Base-by-base conservation (phyloP, 2,113 vertebrate genomes). In the Dryoscopus gambensis region DNA sequence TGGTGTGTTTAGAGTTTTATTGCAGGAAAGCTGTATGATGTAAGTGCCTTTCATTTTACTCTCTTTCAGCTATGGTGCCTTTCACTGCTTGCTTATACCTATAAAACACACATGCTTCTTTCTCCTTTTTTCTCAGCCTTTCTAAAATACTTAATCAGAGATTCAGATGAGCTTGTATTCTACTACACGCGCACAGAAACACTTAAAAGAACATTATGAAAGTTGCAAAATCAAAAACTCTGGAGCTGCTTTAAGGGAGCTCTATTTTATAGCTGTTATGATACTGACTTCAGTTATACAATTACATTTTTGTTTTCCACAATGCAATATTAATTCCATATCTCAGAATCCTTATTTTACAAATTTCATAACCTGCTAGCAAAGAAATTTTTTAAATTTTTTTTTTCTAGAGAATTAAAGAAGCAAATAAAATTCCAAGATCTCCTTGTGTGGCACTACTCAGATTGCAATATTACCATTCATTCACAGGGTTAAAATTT, bases 11-110 rank as follows among this genome's bases (percentile, higher is more conserved):
- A 17, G 78, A 57, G 55, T 74, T 94, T 96, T 90, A 75, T 69
- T 90, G 83, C 92, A 90, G 71, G 76, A 84, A 81, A 92, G 75
- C 35, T 93, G 44, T 27, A 60, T 93, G 75, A 83, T 86, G 55
- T 63, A 95, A 95, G 47, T 64, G 79, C 76, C 46, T 86, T 88
- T 88, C 35, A 77, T 79, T 93, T 93, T 44, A 50, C 24, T 74
- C 39, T 47, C 22, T 67, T 74, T 97, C 78, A 83, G 59, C 44
- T 71, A 15, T 31, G 33, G 18, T 75, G 37, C 37, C 42, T 76
- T 71, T 64, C 18, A 15, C 27, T 77, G 35, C 23, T 78, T 91
- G 74, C n/a, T 75, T 87, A 35, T 21, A 55, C 44, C 47, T 68
- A 56, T 20, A 91, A 95, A 96, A 63, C 27, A 67, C 33, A 52